Evolutionary conservation across 2,797 vertebrate species (phyloP), one percentile per base, ranked within the genome.

Genomic region (Microchirus variegatus): DNA sequence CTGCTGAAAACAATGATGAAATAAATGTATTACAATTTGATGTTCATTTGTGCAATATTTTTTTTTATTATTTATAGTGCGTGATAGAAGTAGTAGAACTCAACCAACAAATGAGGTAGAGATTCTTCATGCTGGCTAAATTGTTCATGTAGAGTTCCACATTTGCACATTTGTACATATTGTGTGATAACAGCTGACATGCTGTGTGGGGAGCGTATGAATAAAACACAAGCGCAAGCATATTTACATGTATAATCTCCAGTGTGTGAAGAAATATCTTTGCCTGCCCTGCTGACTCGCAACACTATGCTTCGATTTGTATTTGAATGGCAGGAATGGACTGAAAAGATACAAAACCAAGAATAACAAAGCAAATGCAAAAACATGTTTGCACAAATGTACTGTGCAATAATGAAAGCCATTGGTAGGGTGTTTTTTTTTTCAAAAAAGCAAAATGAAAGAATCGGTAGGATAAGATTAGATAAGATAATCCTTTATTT

Each of bases 221-320:
- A 84, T 71, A 81, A 81, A 77, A 62, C 47, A 73, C 50, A 44
- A 43, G n/a, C 36, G 36, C 22, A 59, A 19, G 48, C 49, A 55
- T 38, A 53, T 31, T 43, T 40, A 22, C 49, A 66, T 52, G 50
- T 53, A 31, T 50, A 42, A 0, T 47, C 26, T 48, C 40, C 13
- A 36, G 44, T 1, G 0, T 42, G 51, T 68, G 42, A 62, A 57
- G 40, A 2, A 18, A 15, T 37, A 40, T 52, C 17, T 14, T 31
- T 7, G 7, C 31, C 8, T 31, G 31, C 7, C 31, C 31, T 31
- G 5, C 31, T 22, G 22, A 22, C 22, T 31, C 8, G 31, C 31
- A 31, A 8, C 31, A 31, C 5, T 31, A 31, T 31, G 1, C 31
- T 31, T 6, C 31, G 8, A 31, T 31, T 31, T 31, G 5, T 31